Evolutionary conservation across 1,140 invertebrate genomes (phyloP), one percentile per base, ranked within the genome.

Genomic region (Drosophila guanche): DNA sequence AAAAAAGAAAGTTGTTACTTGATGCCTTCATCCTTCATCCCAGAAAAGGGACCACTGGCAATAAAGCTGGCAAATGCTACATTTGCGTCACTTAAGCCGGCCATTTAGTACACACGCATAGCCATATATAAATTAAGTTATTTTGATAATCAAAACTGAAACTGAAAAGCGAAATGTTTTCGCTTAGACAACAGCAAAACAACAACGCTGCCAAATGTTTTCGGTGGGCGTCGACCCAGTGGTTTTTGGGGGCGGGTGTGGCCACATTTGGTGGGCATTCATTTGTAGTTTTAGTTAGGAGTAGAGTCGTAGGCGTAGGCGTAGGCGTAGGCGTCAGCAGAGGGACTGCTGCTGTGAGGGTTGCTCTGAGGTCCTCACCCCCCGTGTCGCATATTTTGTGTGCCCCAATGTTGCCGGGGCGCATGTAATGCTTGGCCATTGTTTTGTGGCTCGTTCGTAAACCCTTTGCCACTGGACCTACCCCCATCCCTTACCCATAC

Each of bases 111-210:
- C 63, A 43, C 16, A 41, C 37, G 40, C 42, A 37, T 37, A 57
- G 72, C 52, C 50, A 53, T 63, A 79, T 76, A 85, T 85, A 85
- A 85, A 85, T 85, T 80, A 86, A 85, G 80, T 85, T 85, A 85
- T 85, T 85, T 86, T 86, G 80, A 85, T 85, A 85, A 86, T 85
- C 80, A 85, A 85, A 85, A 85, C 81, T 80, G 81, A 85, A 85
- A 85, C 81, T 80, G 81, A 65, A 77, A 85, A 77, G 80, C 80
- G 80, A 85, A 85, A 72, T 77, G 60, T 83, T 77, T 69, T 59
- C 22, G 70, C 65, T 78, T 75, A 70, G 63, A 57, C 63, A 66
- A 55, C 25, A 25, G 47, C 37, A 23, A 45, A 16, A 42, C 25
- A 27, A 48, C 42, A 57, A 20, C 8, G 51, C 51, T 37, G 33